Base-by-base conservation (phyloP, 2,113 vertebrate genomes). In the Acanthisitta chloris region DNA sequence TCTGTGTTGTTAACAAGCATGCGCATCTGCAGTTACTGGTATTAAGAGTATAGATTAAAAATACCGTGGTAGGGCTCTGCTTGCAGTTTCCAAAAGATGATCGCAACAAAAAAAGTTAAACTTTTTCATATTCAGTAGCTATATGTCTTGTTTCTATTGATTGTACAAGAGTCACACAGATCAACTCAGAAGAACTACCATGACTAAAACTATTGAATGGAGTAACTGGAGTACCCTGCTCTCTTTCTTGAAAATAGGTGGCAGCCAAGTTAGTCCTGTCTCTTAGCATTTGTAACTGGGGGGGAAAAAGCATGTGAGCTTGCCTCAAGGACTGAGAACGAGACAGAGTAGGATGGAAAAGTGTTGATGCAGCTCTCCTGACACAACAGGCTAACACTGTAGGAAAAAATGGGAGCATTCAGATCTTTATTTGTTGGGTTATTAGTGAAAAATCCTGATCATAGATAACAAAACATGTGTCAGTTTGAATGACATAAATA, bases 321-420 rank as follows among this genome's bases (percentile, higher is more conserved):
- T 76, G 17, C 65, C 86, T 93, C 55, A 87, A 69, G 69, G 36
- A 65, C 45, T 2, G 7, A 61, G 48, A 49, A 33, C 1, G 36
- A 96, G 79, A 74, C 72, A 54, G 86, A 87, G 74, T 88, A 57
- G 83, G 74, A 91, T 89, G 81, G 61, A 88, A 96, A 94, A 87
- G 28, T 84, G 76, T 77, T 94, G 89, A 90, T 90, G 34, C 21
- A 58, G 46, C 78, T 89, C 97, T 97, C 79, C 65, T 89, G 77
- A 81, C 49, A 55, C 67, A 86, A 34, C 61, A 38, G 38, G 18
- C 10, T 83, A 91, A 31, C n/a, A 12, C 29, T 49, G 66, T 66
- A 54, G 86, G 84, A 78, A 95, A 95, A 95, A 93, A 92, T 74
- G n/a, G 45, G 67, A 70, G 8, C 78, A 86, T 77, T 88, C 40